Evolutionary conservation across 1,140 invertebrate genomes (phyloP).

Genomic region (Drosophila guanche): DNA sequence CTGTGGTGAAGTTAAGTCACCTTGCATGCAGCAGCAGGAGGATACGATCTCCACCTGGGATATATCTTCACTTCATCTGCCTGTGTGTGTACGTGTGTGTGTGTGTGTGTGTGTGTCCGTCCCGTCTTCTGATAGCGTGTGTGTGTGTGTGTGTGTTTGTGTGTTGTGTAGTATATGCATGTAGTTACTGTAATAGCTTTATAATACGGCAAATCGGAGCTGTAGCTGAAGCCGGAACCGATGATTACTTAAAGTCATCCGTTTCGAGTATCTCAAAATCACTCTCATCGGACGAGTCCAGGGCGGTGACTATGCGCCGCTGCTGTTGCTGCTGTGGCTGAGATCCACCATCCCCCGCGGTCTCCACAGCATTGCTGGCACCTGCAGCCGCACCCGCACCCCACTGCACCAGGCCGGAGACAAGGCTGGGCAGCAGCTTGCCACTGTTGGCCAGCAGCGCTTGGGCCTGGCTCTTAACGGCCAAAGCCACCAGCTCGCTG

Average conservation of each 20-base stretch:
- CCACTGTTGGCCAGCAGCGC: slow-evolving; percentile 45
- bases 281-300: slow-evolving; percentile 80
- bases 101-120: slow-evolving; percentile 2
- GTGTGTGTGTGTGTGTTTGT: slow-evolving; percentile 16
- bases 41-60: slow-evolving; percentile 39
- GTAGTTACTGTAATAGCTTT: slow-evolving; percentile 63
- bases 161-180: slow-evolving; percentile 25
- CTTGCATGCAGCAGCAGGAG: slow-evolving; percentile 17
- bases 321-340: slow-evolving; percentile 3
- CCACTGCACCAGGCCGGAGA: slow-evolving; percentile 71
- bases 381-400: slow-evolving; percentile 15
- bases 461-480: slow-evolving; percentile 61
- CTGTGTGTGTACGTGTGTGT: slow-evolving; percentile 19
- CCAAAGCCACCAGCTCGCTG: slow-evolving; percentile 49
- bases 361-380: slow-evolving; percentile 20
- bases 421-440: slow-evolving; percentile 62
- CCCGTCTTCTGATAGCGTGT: not conserved
- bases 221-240: slow-evolving; percentile 3
- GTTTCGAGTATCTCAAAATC: slow-evolving; percentile 82
- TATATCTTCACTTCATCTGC: slow-evolving; percentile 32
- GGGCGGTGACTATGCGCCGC: slow-evolving; percentile 55
- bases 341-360: slow-evolving; percentile 7
- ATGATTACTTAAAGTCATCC: slow-evolving; percentile 74
- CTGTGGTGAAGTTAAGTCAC: too few relatives aligned
- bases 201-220: slow-evolving; percentile 51